phyloP scores from a whole-genome alignment of 2,113 vertebrate genomes.

The Alligator sinensis region DNA sequence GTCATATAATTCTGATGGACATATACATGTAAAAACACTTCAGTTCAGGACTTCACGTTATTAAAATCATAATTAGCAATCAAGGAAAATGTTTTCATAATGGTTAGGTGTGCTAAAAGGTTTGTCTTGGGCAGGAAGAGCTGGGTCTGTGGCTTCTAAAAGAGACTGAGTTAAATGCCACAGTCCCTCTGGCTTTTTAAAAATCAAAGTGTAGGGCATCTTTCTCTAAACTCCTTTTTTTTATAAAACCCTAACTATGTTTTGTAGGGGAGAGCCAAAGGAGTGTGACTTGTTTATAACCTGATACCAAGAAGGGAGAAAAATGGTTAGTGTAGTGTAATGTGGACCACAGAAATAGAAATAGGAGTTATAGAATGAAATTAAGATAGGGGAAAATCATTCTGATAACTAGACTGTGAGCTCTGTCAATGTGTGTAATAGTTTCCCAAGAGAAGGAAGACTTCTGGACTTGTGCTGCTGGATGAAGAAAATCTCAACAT shows the following conservation, averaged over 20 bases:
- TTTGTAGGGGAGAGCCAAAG: background rate
- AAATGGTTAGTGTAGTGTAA: background rate
- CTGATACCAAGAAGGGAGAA: background rate
- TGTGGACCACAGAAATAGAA: background rate
- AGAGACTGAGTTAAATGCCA: background rate
- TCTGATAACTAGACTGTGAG: background rate
- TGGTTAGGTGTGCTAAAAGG: background rate
- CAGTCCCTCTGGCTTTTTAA: background rate
- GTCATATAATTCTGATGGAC: conserved; percentile 10
- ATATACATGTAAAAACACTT: conserved; percentile 5
- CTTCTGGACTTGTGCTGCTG: background rate
- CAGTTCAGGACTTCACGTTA: background rate
- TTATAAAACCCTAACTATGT: background rate
- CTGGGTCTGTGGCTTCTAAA: background rate
- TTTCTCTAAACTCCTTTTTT: background rate
- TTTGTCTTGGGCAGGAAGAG: background rate
- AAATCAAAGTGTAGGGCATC: background rate
- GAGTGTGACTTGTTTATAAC: background rate
- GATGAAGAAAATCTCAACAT: too few species aligned
- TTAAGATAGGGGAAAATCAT: background rate
- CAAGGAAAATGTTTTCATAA: background rate
- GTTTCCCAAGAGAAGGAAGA: background rate
- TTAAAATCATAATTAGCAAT: background rate
- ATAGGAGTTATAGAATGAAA: background rate
- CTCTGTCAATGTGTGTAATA: background rate